Base-by-base conservation (phyloP, 1,140 invertebrate species). In the Drosophila tani region DNA sequence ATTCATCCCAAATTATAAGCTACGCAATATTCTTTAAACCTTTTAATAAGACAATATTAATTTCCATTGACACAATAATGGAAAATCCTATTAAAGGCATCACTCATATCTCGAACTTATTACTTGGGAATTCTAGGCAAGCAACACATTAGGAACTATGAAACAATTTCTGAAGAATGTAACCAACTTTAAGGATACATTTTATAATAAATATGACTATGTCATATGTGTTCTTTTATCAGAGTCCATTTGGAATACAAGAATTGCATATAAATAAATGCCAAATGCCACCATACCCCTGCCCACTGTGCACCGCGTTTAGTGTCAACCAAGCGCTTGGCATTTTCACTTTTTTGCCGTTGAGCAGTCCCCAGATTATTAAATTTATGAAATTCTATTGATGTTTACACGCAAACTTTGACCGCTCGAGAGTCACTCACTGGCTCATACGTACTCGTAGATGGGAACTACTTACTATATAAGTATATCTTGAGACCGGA, bases 331-430 rank as follows among this genome's bases (percentile, higher is more conserved):
- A 55, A 75, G 49, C 38, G 62, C 56, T 67, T 66, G 67, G 65
- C 68, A 83, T 78, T 88, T 87, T 87, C 83, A 87, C 83, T 87
- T 87, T 88, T 87, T 51, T 62, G 63, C 69, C 81, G 69, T 64
- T 81, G 85, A 85, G 35, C 66, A 57, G 75, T 57, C 82, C 70
- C 46, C 47, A 77, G 81, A 82, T 90, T 91, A 91, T 90, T 90
- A 90, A 90, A 90, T 90, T 90, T 90, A 90, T 90, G 82, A 90
- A 91, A 77, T 90, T 90, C 81, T 90, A 90, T 91, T 90, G 85
- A 90, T 82, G 82, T 84, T 82, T 82, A 88, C 85, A 88, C 84
- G 87, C 81, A 88, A 88, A 90, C 85, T 88, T 84, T 87, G 83
- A 87, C 81, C 83, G 84, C 83, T 78, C 65, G 65, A 81, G 83